Base-by-base conservation (phyloP, 1,140 invertebrate species). In the Hylyphantes graminicola region DNA sequence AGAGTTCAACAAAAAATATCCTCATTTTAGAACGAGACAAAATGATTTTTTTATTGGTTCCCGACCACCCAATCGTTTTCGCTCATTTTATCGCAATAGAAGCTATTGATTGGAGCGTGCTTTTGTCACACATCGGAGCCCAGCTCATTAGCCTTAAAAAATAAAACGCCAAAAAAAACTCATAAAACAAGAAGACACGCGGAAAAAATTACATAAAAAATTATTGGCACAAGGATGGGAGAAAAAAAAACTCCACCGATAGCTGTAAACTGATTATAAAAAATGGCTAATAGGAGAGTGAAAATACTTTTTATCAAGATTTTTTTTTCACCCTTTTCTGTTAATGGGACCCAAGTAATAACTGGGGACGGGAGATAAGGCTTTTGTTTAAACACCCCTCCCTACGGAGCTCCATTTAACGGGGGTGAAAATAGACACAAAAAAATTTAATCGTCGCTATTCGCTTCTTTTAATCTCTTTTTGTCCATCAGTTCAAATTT, bases 381-480 rank as follows among this genome's bases (percentile, higher is more conserved):
- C 68, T 67, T 81, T 83, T 83, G 80, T 83, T 83, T 83, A 83
- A 83, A 83, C 77, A 35, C 76, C 50, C 55, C 64, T 65, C 48
- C 48, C 9, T 10, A 17, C 64, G 11, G n/a, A 9, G 13, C 15
- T 74, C 59, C 19, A 51, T 35, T 48, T 53, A 70, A 57, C 13
- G 19, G 51, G 19, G 19, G 54, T 21, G 57, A 74, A 74, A 74
- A 74, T 55, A 68, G 48, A 79, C 15, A 67, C 57, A 74, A 19
- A 73, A 65, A 81, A 81, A 83, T 83, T 83, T 83, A 83, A 83
- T 83, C 80, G 80, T 75, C 68, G 57, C 64, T 73, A 59, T 81
- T 81, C 68, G 79, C 19, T 61, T 19, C 75, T 83, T 83, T 83
- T 83, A 83, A 83, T 83, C 80, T 83, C 63, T 83, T 83, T 75